Evolutionary conservation across 2,113 vertebrate genomes (phyloP).

Genomic region (Microcebus lehilahytsara): DNA sequence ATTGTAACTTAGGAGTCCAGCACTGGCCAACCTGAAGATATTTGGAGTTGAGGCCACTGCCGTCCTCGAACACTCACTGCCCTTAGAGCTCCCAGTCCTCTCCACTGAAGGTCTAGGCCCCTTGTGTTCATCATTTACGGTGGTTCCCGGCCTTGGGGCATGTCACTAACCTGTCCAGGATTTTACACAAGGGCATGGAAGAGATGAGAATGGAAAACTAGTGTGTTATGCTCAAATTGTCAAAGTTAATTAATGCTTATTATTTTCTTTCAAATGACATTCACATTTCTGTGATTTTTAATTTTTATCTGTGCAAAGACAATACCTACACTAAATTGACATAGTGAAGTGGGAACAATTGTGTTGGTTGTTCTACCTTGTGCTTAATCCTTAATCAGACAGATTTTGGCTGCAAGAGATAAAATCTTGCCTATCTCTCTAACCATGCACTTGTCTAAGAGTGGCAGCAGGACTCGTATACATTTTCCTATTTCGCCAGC

Average conservation of each 20-base stretch:
- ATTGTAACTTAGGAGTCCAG: background rate
- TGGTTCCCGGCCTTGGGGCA: background rate
- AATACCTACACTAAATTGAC: rapidly evolving
- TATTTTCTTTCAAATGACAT: background rate
- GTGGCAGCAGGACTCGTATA: rapidly evolving
- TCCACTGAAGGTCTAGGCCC: background rate
- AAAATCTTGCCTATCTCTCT: background rate
- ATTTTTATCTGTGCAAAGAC: background rate
- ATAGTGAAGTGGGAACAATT: no score
- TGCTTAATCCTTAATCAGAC: background rate
- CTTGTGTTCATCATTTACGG: rapidly evolving
- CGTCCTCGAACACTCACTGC: no score
- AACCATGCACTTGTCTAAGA: background rate
- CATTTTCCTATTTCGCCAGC: background rate
- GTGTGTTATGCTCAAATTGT: background rate
- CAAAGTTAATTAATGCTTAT: background rate
- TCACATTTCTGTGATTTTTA: background rate
- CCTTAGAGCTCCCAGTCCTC: no score
- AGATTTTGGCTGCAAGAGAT: background rate
- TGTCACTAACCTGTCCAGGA: background rate
- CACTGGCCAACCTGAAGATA: background rate
- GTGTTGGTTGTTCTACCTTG: rapidly evolving
- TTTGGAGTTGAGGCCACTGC: background rate
- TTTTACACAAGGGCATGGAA: rapidly evolving
- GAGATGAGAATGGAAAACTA: no score